Evolutionary conservation across 2,888 invertebrate species (phyloP), one percentile per base, ranked within the genome.

Genomic region (Erebia ligea): DNA sequence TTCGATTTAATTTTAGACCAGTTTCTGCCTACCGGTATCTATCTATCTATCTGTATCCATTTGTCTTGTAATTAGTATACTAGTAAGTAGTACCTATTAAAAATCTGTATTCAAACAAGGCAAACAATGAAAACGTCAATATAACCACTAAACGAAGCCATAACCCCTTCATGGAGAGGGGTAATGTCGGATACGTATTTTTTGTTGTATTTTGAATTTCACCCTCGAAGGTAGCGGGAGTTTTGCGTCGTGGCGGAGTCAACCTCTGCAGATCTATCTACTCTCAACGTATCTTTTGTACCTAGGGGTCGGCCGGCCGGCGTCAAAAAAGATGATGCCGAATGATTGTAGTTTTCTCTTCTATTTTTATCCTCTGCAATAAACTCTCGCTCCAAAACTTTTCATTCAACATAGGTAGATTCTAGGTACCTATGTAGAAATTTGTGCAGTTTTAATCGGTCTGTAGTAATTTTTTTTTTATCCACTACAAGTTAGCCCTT

Each of bases 211-310:
- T 62, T 48, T 62, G 6, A 62, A 45, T 25, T 21, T 15, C 45
- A 62, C 62, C 62, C 62, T 62, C 62, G 48, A 62, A 45, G 62
- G 19, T 11, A 21, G 56, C 19, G 21, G 40, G 34, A 6, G 40
- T 42, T 19, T 61, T 45, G 45, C 45, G 61, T 19, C 11, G 42
- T 19, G 5, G 42, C 21, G 61, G 61, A 19, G 45, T 13, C 21
- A 48, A 62, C 62, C 62, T 62, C 62, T 13, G 15, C 62, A 34
- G 34, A 34, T 34, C 34, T 34, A 34, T 62, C 19, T 13, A 21
- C 45, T 45, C 5, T 17, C 25, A 15, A 21, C 17, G 59, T 40
- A 40, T 40, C 59, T 59, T 59, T 40, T 17, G 59, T 42, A n/a
- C n/a, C n/a, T n/a, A 11, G 40, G 34, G 56, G 56, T 11, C 13